A percentile compares a stretch with the other conserved stretches of the same genome.
Conservation (phyloP, 92 coral and sea anemone genomes). For the Chrysogorgia sp. region DNA sequence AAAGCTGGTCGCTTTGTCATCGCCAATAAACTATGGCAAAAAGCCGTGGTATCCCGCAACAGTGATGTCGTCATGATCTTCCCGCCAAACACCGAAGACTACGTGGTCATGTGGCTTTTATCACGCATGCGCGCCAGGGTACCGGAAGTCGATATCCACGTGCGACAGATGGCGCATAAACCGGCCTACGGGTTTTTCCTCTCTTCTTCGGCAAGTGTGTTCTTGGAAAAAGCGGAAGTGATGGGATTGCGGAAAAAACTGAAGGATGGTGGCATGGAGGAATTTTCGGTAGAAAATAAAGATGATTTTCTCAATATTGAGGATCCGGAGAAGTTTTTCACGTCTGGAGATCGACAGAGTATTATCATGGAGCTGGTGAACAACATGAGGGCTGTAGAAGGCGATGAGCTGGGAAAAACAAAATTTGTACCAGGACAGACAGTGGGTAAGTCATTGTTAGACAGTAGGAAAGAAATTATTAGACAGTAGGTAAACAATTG, state of each 20-base stretch:
- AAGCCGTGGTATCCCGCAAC: slow-evolving; percentile 87
- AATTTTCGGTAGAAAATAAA: slow-evolving; percentile 74
- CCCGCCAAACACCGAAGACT: slow-evolving; percentile 97
- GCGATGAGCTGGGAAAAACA: slow-evolving; percentile 91
- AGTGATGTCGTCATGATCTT: slow-evolving; percentile 93
- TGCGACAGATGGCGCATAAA: slow-evolving; percentile 92
- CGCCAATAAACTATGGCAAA: slow-evolving; percentile 97
- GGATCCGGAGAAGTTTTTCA: slow-evolving; percentile 87
- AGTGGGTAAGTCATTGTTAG: slow-evolving; percentile 65
- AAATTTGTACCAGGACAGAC: slow-evolving; percentile 97
- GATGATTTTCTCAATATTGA: slow-evolving; percentile 78
- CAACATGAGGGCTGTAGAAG: slow-evolving; percentile 86
- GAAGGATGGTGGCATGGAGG: slow-evolving; percentile 95
- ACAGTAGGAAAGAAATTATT: background rate
- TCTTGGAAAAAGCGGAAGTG: slow-evolving; percentile 81
- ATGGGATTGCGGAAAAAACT: slow-evolving; percentile 84
- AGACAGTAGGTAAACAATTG: background rate
- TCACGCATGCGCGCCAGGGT: slow-evolving; percentile 94
- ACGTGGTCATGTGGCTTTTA: slow-evolving; percentile 97
- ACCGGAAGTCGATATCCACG: slow-evolving; percentile 93
- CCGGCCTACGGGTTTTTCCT: slow-evolving; percentile 96
- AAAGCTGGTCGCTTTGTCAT: slow-evolving; percentile 91
- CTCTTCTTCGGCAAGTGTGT: slow-evolving; percentile 77
- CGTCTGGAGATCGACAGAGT: slow-evolving; percentile 93
- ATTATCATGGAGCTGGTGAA: slow-evolving; percentile 93